Percentiles rank a stretch among this genome's conserved stretches.
Conservation (phyloP, 2,797 vertebrate species). For the Syngnathus acus region DNA sequence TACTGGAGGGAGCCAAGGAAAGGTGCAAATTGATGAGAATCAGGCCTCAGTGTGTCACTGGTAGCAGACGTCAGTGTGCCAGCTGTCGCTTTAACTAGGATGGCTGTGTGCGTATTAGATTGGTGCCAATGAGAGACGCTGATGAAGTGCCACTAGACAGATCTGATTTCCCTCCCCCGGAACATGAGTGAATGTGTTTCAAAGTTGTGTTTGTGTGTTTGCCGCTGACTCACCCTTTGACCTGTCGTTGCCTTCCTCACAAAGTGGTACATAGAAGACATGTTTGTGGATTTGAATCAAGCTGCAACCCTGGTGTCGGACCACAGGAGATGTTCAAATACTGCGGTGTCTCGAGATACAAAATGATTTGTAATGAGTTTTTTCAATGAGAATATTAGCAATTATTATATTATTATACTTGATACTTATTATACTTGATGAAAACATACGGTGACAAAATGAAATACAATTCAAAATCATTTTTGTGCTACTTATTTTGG, state of each 20-base stretch:
- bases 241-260: conserved; percentile 3
- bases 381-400: neutral
- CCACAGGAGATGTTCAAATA: neutral
- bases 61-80: conserved; percentile 32
- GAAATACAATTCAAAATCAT: too few relatives aligned
- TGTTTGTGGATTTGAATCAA: conserved; percentile 4
- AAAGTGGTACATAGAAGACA: neutral
- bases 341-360: neutral
- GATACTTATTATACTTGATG: neutral
- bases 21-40: conserved; percentile 44
- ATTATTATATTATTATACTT: neutral
- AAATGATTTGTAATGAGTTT: neutral
- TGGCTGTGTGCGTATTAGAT: conserved; percentile 1
- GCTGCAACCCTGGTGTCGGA: neutral
- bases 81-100: conserved; percentile 53
- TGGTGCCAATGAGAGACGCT: neutral
- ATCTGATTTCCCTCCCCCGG: conserved; percentile 2
- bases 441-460: too few relatives aligned
- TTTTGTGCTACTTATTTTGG: too few relatives aligned
- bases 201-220: conserved; percentile 7
- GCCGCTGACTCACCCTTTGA: conserved; percentile 6
- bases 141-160: neutral
- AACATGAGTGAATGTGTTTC: conserved; percentile 8
- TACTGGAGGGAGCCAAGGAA: conserved; percentile 35
- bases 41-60: conserved; percentile 44